Evolutionary conservation across 2,797 vertebrate genomes (phyloP), one percentile per base, ranked within the genome.

Genomic region (Pseudomugil gertrudae): DNA sequence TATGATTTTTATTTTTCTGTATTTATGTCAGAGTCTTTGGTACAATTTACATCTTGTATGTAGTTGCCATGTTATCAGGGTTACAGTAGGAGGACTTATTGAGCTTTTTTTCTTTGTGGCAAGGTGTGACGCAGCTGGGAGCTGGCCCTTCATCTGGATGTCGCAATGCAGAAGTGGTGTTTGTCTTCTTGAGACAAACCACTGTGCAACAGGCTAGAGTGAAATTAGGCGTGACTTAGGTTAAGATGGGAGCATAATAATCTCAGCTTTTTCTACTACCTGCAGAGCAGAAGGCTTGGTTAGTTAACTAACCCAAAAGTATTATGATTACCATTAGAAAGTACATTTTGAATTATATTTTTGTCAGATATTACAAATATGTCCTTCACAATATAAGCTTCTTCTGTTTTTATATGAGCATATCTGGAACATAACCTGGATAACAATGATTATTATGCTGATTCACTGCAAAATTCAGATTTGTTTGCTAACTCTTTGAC

Each of bases 81-180:
- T 30, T 52, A 10, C 5, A 4, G 19, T 19, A 9, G 17, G 30
- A 40, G 33, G 48, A 21, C 52, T 33, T 3, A 0, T 14, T 10
- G 3, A 8, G 38, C 14, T 4, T 75, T 6, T 19, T 23, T 19
- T 17, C 56, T 9, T 57, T 58, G 72, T n/a, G 38, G 26, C 55
- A 62, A 11, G 35, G 26, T 13, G 5, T 84, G 78, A 84, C 72
- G 78, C 79, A 72, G 40, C 11, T 9, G 80, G 71, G 80, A 80
- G 72, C 58, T 57, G 66, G 66, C 54, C 1, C 30, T 30, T 10
- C 57, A 36, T 78, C 64, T 79, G 78, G 57, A 79, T 89, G 89
- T 84, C 85, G 84, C 90, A 92, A 77, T 90, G 82, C 85, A 87
- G 87, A 81, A 79, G 32, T 14, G n/a, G 14, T 27, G 71, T 81